Conservation (phyloP, 2,113 vertebrate genomes). For the Bubo scandiacus region DNA sequence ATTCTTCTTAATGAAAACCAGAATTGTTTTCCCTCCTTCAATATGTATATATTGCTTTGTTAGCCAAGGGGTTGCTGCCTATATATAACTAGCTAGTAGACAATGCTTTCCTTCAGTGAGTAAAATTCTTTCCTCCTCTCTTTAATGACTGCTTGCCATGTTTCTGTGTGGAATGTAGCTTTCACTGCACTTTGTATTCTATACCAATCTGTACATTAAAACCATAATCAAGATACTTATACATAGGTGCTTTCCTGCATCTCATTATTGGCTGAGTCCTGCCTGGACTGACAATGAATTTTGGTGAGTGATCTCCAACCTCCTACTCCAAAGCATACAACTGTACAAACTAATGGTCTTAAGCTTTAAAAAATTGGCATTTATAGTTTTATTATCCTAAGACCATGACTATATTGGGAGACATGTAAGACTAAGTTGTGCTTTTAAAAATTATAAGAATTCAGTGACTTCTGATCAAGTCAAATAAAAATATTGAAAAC, state of each 20-base stretch:
- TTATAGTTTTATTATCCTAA: not conserved
- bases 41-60: not conserved
- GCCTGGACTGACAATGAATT: not conserved
- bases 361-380: not conserved
- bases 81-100: not conserved
- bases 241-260: not conserved
- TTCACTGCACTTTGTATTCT: not conserved
- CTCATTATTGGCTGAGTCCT: not conserved
- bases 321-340: not conserved
- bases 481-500: not conserved
- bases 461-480: not conserved
- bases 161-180: not conserved
- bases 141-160: not conserved
- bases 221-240: not conserved
- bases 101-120: not conserved
- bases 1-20: not conserved
- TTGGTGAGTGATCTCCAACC: not conserved
- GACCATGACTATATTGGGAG: not conserved
- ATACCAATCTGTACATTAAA: not conserved
- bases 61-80: not conserved
- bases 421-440: not conserved
- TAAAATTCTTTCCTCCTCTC: not conserved
- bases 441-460: not conserved
- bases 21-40: not conserved
- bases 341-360: not conserved